These are phyloP conservation scores for Anastrepha ludens DNA, from an alignment of 1,140 invertebrate genomes.

Conservation along the genomic window DNA sequence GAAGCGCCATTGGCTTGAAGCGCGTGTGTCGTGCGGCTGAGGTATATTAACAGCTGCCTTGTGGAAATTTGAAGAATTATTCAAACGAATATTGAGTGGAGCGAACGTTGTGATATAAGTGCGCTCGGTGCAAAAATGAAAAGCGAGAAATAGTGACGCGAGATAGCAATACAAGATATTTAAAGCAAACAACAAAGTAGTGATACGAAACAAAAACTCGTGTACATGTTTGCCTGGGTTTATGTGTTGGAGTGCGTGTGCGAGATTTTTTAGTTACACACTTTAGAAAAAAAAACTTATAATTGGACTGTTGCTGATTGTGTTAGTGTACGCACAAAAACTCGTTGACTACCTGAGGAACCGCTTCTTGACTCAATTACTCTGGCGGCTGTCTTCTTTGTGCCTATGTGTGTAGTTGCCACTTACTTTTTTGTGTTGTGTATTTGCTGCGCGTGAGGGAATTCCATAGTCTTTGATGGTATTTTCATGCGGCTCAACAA, in stretches of 20 bases:
- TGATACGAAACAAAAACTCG: background rate
- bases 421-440: conserved; percentile 26
- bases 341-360: conserved; percentile 45
- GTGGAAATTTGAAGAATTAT: conserved; percentile 39
- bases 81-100: background rate
- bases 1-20: background rate
- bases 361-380: conserved; percentile 4
- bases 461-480: conserved; percentile 44
- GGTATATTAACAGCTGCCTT: conserved; percentile 40
- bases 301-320: conserved; percentile 25
- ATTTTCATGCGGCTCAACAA: conserved; percentile 33
- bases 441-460: conserved; percentile 32
- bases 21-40: too few relatives aligned
- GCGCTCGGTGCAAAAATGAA: background rate
- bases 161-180: background rate
- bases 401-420: background rate
- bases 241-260: conserved; percentile 4
- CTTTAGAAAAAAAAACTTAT: conserved; percentile 25
- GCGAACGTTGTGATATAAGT: background rate
- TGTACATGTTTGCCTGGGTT: background rate
- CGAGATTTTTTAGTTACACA: conserved; percentile 45
- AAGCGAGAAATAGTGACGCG: background rate
- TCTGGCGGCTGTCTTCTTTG: conserved; percentile 27
- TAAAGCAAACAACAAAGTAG: background rate
- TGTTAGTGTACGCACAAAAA: conserved; percentile 9